phyloP scores from a whole-genome alignment of 2,113 vertebrate genomes.

The Triplophysa rosa region DNA sequence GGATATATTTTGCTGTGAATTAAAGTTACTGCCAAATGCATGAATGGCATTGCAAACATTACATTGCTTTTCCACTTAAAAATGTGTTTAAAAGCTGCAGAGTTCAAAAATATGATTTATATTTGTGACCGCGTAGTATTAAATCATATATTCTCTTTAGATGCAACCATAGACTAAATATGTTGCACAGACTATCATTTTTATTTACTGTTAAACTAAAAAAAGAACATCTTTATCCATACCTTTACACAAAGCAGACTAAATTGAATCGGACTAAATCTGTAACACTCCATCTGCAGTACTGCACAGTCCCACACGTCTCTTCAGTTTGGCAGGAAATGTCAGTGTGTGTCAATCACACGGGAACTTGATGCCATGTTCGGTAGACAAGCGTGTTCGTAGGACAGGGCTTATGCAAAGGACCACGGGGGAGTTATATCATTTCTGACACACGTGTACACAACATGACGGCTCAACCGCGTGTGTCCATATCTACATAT shows the following conservation, averaged over 20 bases:
- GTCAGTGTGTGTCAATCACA: conserved; percentile 34
- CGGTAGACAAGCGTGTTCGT: conserved; percentile 31
- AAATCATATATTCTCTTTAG: too few relatives aligned
- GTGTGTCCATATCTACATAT: neutral
- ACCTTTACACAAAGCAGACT: neutral
- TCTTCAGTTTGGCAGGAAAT: conserved; percentile 27
- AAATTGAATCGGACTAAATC: conserved; percentile 6
- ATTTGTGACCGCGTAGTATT: too few relatives aligned
- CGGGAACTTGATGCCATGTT: conserved; percentile 20
- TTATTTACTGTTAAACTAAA: neutral
- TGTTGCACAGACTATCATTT: too few relatives aligned
- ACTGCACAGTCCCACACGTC: conserved; percentile 11
- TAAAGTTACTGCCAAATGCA: too few relatives aligned
- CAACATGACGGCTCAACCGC: conserved; percentile 12
- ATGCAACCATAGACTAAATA: too few relatives aligned
- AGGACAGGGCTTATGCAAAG: conserved; percentile 28
- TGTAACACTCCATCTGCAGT: neutral
- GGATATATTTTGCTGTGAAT: too few relatives aligned
- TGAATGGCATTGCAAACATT: too few relatives aligned
- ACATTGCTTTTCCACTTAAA: too few relatives aligned
- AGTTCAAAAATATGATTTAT: too few relatives aligned
- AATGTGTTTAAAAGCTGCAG: too few relatives aligned
- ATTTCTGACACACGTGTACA: conserved; percentile 31
- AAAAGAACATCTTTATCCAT: neutral
- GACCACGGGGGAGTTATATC: conserved; percentile 22